Base-by-base conservation (phyloP, 37 sponge, comb jelly and placozoan species). In the Bolinopsis microptera region DNA sequence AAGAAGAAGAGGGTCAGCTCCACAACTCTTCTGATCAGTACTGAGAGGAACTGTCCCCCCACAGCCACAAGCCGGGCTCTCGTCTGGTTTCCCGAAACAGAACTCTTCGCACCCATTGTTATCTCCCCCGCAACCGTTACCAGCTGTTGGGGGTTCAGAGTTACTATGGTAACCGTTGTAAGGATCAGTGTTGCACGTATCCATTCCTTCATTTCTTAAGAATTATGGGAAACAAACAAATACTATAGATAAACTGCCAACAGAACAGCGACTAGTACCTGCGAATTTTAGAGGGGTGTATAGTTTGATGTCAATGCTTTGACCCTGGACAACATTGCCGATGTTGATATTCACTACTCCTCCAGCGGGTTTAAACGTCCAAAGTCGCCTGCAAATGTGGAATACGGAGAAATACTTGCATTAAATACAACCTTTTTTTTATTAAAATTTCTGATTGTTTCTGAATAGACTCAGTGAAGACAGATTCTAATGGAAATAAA, bases 41-140 rank as follows among this genome's bases (percentile, higher is more conserved):
- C 36, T 34, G 24, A 86, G 90, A 3, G 90, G 61, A 2, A 34
- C 35, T 8, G 13, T 16, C 35, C 90, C 41, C 3, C 31, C 90
- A 41, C 90, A 86, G 48, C 41, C 90, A 86, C 61, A 41, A 16
- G 0, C n/a, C 30, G 61, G 26, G 0, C 1, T 30, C 21, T 41
- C 26, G 27, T 41, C 61, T 26, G 90, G 90, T 3, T 35, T 41
- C 3, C 36, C 90, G 36, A 86, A 86, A 41, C 90, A 86, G 30
- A 86, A 86, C 90, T 86, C 48, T 24, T 86, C 30, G 35, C 90
- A 86, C n/a, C 90, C 90, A 22, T 9, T 9, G 61, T 86, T 86
- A 24, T 23, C 41, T 16, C 48, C 90, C 28, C 38, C 24, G 61
- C 90, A 86, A 16, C 28, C 61, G 61, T 86, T 86, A 24, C n/a